Conservation (phyloP, 2,888 invertebrate genomes). For the Conistra vaccinii region DNA sequence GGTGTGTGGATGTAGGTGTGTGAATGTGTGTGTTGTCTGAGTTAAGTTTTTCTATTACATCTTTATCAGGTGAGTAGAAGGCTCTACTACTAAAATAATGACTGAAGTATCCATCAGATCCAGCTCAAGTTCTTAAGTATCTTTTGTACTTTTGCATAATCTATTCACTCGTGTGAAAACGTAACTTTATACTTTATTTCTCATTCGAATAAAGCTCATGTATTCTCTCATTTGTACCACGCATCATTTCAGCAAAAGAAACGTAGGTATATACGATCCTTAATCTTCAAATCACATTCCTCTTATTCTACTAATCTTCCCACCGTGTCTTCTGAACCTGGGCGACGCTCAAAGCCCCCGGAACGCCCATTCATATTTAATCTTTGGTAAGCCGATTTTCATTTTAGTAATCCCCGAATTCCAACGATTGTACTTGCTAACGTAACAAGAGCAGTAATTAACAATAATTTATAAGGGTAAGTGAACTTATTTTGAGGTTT, state of each 20-base stretch:
- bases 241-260: conserved; percentile 8
- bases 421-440: conserved; percentile 72
- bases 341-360: conserved; percentile 57
- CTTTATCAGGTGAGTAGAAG: too few relatives aligned
- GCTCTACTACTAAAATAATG: background rate
- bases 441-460: conserved; percentile 75
- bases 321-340: conserved; percentile 47
- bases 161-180: background rate
- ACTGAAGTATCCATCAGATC: background rate
- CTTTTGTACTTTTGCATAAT: background rate
- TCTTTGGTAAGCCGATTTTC: conserved; percentile 80
- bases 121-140: background rate
- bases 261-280: conserved; percentile 8
- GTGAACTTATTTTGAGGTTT: conserved; percentile 65
- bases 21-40: too few relatives aligned
- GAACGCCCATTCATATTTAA: conserved; percentile 78
- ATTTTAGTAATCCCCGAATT: conserved; percentile 79
- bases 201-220: background rate
- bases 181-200: background rate
- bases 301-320: conserved; percentile 29
- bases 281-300: conserved; percentile 42
- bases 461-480: conserved; percentile 74
- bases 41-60: too few relatives aligned
- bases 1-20: too few relatives aligned
- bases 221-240: conserved; percentile 1